These are phyloP conservation scores for Agrochola lychnidis DNA, from an alignment of 2,888 invertebrate genomes.

Conservation along the genomic window DNA sequence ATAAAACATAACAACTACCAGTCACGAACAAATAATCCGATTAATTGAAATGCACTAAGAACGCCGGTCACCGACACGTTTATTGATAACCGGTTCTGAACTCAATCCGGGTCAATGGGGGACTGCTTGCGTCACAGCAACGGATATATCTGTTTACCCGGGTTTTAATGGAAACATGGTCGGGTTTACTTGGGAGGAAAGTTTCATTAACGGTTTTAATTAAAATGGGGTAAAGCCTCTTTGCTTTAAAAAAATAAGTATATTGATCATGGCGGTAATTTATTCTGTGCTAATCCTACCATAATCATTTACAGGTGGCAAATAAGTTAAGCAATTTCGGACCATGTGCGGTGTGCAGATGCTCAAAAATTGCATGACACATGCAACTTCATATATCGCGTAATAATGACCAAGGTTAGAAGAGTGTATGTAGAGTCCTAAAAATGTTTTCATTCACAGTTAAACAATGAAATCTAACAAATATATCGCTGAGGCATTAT, in stretches of 20 bases:
- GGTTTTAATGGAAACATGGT: conserved; percentile 37
- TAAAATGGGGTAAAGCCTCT: not conserved
- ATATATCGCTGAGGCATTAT: not conserved
- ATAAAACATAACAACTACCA: conserved; percentile 30
- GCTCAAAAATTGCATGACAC: not conserved
- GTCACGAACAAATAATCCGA: conserved; percentile 56
- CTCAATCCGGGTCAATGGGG: conserved; percentile 60
- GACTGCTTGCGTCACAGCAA: conserved; percentile 48
- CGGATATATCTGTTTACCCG: conserved; percentile 47
- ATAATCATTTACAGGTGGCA: not conserved
- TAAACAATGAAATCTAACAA: not conserved
- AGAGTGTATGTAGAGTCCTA: not conserved
- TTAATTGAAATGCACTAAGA: conserved; percentile 64
- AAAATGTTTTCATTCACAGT: not conserved
- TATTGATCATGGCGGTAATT: not conserved
- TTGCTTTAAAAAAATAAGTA: not conserved
- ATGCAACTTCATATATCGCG: not conserved
- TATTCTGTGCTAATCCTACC: not conserved
- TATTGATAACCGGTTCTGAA: conserved; percentile 57
- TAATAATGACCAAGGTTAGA: not conserved
- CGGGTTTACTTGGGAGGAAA: not conserved
- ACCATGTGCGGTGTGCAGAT: not conserved
- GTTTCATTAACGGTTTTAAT: not conserved
- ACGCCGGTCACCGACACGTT: conserved; percentile 48
- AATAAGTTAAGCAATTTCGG: not conserved